Base-by-base conservation (phyloP, 1,140 invertebrate species). In the Brachionus asplanchnoidis region DNA sequence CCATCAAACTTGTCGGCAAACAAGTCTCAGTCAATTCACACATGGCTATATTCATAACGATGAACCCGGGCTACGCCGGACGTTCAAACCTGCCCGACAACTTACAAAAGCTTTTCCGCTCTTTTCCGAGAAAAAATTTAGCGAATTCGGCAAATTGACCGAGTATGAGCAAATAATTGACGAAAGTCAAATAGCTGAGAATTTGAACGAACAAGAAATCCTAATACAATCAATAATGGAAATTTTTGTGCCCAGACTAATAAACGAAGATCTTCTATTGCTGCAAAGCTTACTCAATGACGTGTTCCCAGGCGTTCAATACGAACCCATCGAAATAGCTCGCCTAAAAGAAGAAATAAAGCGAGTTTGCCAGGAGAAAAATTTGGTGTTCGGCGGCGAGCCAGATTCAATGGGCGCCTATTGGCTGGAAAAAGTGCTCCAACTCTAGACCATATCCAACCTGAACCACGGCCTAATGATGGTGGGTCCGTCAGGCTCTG, bases 1-100 rank as follows among this genome's bases (percentile, higher is more conserved):
- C 92, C 26, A 96, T 99, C 1, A 97, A 99, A 89, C 90, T 99
- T 50, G 96, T 99, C 78, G 97, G 97, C 32, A 99, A 99, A 88
- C 95, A 96, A 91, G 97, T 99, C 0, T 93, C 93, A 86, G 95
- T 99, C 0, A 97, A 96, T n/a, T 93, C 95, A 23, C 97, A 99
- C 88, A 99, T 99, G 96, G 98, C 97, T 1, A 98, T 99, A 84
- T 99, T 99, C 89, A 99, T 99, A 50, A 99, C 98, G 0, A 99
- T 99, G 98, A 99, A 99, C 92, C 98, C 98, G 85, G 97, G 97
- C 9, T 99, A 99, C 90, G 97, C 97, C 78, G 98, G 97, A 20
- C 93, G 98, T 85, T 99, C 97, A 44, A 99, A 99, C 91, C 90
- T 99, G 73, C 98, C 98, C 0, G 98, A 99, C 88, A 99, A 99